A percentile compares a stretch with the other conserved stretches of the same genome.
Evolutionary conservation across 2,888 invertebrate genomes (phyloP).

Genomic region (Machimus atricapillus): DNA sequence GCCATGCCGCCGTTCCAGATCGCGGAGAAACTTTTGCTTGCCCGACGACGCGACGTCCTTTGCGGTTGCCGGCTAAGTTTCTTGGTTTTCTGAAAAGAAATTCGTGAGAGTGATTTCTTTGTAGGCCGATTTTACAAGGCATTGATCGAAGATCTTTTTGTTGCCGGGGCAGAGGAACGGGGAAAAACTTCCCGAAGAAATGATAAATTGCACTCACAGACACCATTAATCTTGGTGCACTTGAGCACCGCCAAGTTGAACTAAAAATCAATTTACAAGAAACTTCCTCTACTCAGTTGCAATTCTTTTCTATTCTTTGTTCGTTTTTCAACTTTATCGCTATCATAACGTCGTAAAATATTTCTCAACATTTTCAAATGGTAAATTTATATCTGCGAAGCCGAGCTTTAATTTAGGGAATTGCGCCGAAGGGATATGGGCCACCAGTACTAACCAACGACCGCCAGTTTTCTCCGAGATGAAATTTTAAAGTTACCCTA

Average conservation of each 20-base stretch:
- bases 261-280: constrained; percentile 47
- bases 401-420: not conserved
- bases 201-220: constrained; percentile 47
- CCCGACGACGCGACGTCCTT: not conserved
- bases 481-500: not conserved
- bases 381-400: not conserved
- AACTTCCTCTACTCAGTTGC: constrained; percentile 23
- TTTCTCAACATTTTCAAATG: not conserved
- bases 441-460: not conserved
- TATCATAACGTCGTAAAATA: constrained; percentile 16
- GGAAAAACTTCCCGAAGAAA: constrained; percentile 41
- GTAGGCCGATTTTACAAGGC: constrained; percentile 45
- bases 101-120: constrained; percentile 40
- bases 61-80: not conserved
- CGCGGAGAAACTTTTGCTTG: constrained; percentile 4
- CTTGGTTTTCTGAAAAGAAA: not conserved
- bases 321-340: not conserved
- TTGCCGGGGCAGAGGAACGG: not conserved
- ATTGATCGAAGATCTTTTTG: constrained; percentile 43
- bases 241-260: constrained; percentile 38
- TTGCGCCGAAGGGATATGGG: not conserved
- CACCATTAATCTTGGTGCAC: constrained; percentile 47
- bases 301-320: not conserved
- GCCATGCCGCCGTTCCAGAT: not conserved
- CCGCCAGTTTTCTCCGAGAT: not conserved